Evolutionary conservation across 2,797 vertebrate genomes (phyloP).

Genomic region (Microctenopoma stevenorrisi): DNA sequence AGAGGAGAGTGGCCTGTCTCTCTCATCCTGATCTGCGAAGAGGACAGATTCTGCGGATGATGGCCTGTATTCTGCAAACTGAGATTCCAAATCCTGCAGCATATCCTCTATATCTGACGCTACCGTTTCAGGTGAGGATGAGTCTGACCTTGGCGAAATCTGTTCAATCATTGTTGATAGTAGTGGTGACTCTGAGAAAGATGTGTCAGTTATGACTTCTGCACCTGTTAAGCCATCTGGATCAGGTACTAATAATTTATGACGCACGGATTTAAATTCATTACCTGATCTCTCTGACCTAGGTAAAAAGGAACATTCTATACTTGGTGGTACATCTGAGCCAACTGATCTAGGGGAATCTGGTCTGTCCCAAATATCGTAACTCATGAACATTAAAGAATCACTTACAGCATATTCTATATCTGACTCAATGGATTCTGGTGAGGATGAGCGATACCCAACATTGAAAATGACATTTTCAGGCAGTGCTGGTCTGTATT

Average conservation of each 20-base stretch:
- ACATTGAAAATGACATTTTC: conserved; percentile 44
- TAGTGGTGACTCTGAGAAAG: conserved; percentile 28
- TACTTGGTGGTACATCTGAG: conserved; percentile 40
- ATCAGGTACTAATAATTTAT: conserved; percentile 47
- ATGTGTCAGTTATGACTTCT: conserved; percentile 5
- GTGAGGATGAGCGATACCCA: conserved; percentile 64
- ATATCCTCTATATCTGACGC: conserved; percentile 53
- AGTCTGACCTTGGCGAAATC: conserved; percentile 30
- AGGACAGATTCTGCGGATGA: conserved; percentile 47
- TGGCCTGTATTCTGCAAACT: conserved; percentile 32
- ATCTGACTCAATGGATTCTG: conserved; percentile 65
- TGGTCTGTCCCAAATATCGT: conserved; percentile 28
- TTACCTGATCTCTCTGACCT: conserved; percentile 37
- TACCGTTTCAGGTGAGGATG: conserved; percentile 62
- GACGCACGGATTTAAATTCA: conserved; percentile 27
- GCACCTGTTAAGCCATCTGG: conserved; percentile 30
- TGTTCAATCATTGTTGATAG: conserved; percentile 43
- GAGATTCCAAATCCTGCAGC: conserved; percentile 20
- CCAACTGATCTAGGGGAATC: conserved; percentile 54
- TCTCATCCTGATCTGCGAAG: conserved; percentile 21
- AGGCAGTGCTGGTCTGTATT: conserved; percentile 30
- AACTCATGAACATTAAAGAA: conserved; percentile 33
- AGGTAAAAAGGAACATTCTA: conserved; percentile 35
- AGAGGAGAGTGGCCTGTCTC: conserved; percentile 36
- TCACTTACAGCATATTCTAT: conserved; percentile 60